Evolutionary conservation across 2,113 vertebrate species (phyloP), one percentile per base, ranked within the genome.

Genomic region (Vulpes vulpes): DNA sequence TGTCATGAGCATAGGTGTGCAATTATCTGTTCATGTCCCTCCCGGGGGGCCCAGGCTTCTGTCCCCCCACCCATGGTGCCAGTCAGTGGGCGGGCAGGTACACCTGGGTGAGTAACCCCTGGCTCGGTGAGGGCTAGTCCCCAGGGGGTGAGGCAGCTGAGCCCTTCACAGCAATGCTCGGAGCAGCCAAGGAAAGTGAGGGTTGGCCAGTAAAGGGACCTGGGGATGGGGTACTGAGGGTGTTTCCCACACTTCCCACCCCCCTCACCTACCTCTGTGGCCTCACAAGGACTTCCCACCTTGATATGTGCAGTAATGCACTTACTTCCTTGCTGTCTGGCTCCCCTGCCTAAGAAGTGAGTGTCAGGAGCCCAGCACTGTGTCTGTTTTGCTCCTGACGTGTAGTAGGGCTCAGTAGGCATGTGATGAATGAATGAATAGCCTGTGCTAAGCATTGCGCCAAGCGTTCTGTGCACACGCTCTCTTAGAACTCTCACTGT

Each of bases 391-490:
- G 43, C 9, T n/a, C 30, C 88, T 35, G 73, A 12, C 1, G 2
- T 19, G 5, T 11, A 51, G 11, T 9, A 9, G 55, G 71, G 71
- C 43, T 90, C 71, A 14, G 6, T 16, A 11, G 16, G 8, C 27
- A 16, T 25, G 38, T n/a, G 43, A 35, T 1, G 30, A 9, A 19
- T 53, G 43, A 53, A 62, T 11, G 35, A 23, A 5, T 23, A 43
- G 22, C 69, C 57, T 0, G 11, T 23, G 55, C 25, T 8, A 8
- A 57, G 64, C 55, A 2, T 17, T 10, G 17, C 1, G 35, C 19
- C 38, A 25, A 8, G 19, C 3, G 0, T 4, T 49, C 12, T 64
- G 30, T 1, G 0, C 23, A 10, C 49, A 65, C 1, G 0, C 3
- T 9, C 74, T 53, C 74, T 80, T 15, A 15, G 32, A 25, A 27